These are phyloP conservation scores for Hirtodrosophila histrioides DNA, from an alignment of 2,888 invertebrate genomes.

Conservation along the genomic window DNA sequence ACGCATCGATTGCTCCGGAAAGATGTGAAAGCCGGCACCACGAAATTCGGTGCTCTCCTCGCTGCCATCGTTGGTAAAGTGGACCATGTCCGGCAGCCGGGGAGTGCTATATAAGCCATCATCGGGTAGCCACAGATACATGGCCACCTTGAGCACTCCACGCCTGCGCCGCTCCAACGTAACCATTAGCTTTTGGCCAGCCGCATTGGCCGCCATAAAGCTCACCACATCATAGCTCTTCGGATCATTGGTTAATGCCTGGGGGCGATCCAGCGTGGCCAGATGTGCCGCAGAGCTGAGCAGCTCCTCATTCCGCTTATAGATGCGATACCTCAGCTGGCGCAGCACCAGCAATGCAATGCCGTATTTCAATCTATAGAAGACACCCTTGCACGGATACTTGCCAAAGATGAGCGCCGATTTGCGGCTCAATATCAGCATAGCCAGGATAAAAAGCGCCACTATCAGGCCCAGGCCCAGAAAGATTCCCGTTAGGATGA, in stretches of 20 bases:
- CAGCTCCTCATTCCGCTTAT: slow-evolving; percentile 65
- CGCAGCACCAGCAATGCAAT: slow-evolving; percentile 84
- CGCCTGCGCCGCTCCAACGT: slow-evolving; percentile 88
- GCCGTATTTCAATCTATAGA: slow-evolving; percentile 86
- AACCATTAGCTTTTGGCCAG: slow-evolving; percentile 88
- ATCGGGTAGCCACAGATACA: slow-evolving; percentile 89
- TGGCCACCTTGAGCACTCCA: slow-evolving; percentile 88
- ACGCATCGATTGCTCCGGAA: slow-evolving; percentile 89
- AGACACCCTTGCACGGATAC: slow-evolving; percentile 86
- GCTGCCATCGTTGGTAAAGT: slow-evolving; percentile 85
- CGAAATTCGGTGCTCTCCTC: slow-evolving; percentile 86
- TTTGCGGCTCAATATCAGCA: slow-evolving; percentile 72
- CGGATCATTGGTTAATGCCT: slow-evolving; percentile 85
- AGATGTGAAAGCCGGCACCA: slow-evolving; percentile 89
- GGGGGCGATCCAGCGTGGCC: slow-evolving; percentile 85
- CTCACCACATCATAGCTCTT: slow-evolving; percentile 90
- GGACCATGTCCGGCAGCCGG: slow-evolving; percentile 89
- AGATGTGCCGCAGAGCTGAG: slow-evolving; percentile 63
- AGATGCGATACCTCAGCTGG: slow-evolving; percentile 83
- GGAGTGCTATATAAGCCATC: slow-evolving; percentile 89
- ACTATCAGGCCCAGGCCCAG: slow-evolving; percentile 52
- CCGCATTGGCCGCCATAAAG: slow-evolving; percentile 88
- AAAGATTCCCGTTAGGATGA: slow-evolving; percentile 43
- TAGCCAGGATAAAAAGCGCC: slow-evolving; percentile 50
- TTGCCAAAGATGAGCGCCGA: slow-evolving; percentile 85